Conservation (phyloP, 2,888 invertebrate species). For the Ochropleura leucogaster region DNA sequence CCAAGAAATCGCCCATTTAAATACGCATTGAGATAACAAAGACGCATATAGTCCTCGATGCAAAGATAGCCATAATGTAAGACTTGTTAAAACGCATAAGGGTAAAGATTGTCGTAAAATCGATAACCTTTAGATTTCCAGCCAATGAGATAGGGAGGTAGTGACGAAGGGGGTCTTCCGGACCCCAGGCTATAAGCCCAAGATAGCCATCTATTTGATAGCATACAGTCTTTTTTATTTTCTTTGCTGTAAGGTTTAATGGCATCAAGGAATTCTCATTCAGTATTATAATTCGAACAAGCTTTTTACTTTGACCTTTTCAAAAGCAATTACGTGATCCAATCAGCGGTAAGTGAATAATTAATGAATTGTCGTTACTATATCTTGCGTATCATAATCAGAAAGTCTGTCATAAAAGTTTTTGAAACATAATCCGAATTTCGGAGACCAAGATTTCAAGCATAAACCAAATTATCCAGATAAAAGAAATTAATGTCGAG, state of each 20-base stretch:
- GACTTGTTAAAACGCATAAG: conserved; percentile 32
- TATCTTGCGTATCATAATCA: conserved; percentile 14
- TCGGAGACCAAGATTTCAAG: neutral
- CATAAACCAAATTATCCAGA: neutral
- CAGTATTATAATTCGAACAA: conserved; percentile 17
- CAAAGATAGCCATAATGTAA: conserved; percentile 37
- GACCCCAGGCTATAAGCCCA: conserved; percentile 42
- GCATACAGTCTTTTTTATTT: conserved; percentile 39
- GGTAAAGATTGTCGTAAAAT: conserved; percentile 54
- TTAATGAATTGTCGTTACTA: conserved; percentile 14
- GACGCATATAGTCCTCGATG: conserved; percentile 32
- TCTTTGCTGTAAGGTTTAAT: conserved; percentile 44
- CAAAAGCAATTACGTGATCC: conserved; percentile 22
- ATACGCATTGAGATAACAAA: conserved; percentile 53
- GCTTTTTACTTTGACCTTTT: conserved; percentile 45
- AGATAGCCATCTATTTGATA: conserved; percentile 57
- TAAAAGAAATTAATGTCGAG: neutral
- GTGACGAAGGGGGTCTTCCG: conserved; percentile 44
- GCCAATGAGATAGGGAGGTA: conserved; percentile 37
- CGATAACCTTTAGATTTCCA: conserved; percentile 58
- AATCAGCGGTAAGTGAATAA: conserved; percentile 36
- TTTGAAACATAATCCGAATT: neutral
- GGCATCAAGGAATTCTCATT: conserved; percentile 36
- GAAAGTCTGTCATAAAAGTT: neutral
- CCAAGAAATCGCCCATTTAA: conserved; percentile 42